Evolutionary conservation across 2,888 invertebrate species (phyloP), one percentile per base, ranked within the genome.

Genomic region (Phortica okadai): DNA sequence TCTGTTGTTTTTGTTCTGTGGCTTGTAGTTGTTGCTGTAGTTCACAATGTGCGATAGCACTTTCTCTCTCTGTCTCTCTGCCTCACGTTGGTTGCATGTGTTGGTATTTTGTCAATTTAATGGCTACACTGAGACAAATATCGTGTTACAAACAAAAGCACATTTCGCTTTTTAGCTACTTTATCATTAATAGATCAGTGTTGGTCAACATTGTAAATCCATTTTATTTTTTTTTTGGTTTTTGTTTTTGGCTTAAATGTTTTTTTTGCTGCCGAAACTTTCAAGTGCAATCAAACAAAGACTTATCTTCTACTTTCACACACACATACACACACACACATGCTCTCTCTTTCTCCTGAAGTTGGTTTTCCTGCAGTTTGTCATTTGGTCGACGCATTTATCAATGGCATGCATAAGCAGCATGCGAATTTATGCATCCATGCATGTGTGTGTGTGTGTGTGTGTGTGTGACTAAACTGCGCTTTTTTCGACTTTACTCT

Each of bases 321-420:
- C 6, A 69, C 42, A 25, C 16, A 7, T 41, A n/a, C 70, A 44
- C 14, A 16, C 62, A n/a, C 58, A 69, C 25, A 11, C 42, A 44
- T 56, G 66, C 73, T 79, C 74, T 72, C 80, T 79, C 75, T 80
- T 86, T 77, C 21, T 62, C 86, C 86, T 85, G 86, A 86, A 79
- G 79, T 83, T 81, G 82, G 78, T 74, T 45, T 79, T 75, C 88
- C 84, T 87, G 84, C 86, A 86, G 83, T 89, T 89, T 88, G 89
- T 88, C 88, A 89, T 81, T 88, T 82, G 82, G 83, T 83, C 82
- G 84, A 81, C 84, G 88, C 87, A 91, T 91, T 91, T 91, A 91
- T 91, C 91, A 89, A 85, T 84, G 85, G 85, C 87, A 88, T 89
- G 89, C 89, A 89, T 88, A 88, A 89, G 84, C 86, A 84, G 84